Evolutionary conservation across 2,797 vertebrate genomes (phyloP), one percentile per base, ranked within the genome.

Genomic region (Sylvia borin): DNA sequence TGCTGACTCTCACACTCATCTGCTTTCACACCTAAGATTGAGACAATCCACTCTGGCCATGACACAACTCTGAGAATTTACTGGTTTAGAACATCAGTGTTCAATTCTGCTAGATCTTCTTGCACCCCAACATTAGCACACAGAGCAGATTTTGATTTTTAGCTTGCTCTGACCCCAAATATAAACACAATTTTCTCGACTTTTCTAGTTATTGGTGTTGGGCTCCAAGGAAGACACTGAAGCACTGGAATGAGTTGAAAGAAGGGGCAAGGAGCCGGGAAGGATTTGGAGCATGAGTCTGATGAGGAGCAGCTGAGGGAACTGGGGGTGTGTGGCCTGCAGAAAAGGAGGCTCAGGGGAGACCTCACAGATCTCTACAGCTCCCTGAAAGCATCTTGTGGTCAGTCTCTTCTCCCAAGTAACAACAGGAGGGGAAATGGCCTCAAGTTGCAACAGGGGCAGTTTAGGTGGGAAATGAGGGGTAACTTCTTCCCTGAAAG

Each of bases 81-180:
- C 16, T 38, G 3, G 0, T 77, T 82, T 31, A 70, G 55, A 84
- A 47, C 6, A 51, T 1, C 15, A 34, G 0, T 7, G 8, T 62
- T 75, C 72, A 20, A 7, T 82, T 51, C 60, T 76, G 27, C 25
- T 66, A 42, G 6, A 48, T 36, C 25, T 48, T 76, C 47, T n/a
- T 62, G 34, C 5, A 72, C 4, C 8, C 9, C n/a, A 72, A 42
- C 13, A 17, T 13, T 1, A 61, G 40, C 11, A 68, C 11, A 47
- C 6, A 54, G 48, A 31, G 3, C 18, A 68, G 18, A 64, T 38
- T 42, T 54, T 20, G 7, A 50, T 51, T 58, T 77, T 80, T 54
- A 42, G 10, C 21, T 65, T 50, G 18, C 68, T 70, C 55, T 85
- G 31, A 88, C n/a, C 13, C 5, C 16, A 48, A 51, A 81, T 0